A percentile compares a stretch with the other conserved stretches of the same genome.
These are phyloP conservation scores for Dendropsophus ebraccatus DNA, from an alignment of 2,113 vertebrate species.

Conservation along the genomic window DNA sequence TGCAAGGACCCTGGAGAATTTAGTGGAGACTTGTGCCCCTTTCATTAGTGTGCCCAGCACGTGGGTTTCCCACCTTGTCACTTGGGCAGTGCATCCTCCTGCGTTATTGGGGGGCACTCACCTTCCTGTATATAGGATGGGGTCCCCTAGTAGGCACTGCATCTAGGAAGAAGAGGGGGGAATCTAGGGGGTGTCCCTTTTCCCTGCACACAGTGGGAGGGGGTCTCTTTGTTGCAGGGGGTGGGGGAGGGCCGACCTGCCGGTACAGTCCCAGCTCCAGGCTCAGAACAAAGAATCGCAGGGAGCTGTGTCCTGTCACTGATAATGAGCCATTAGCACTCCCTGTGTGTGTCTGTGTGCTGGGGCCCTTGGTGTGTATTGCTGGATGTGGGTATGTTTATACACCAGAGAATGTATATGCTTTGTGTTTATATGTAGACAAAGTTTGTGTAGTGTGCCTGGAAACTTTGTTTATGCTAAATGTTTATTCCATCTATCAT, in stretches of 20 bases:
- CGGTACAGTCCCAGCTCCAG: slow-evolving; percentile 63
- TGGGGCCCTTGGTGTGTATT: slow-evolving; percentile 20
- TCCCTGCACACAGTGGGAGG: slow-evolving; percentile 14
- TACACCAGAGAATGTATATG: background rate
- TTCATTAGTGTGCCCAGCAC: slow-evolving; percentile 12
- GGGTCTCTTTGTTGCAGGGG: slow-evolving; percentile 40
- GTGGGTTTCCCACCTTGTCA: slow-evolving; percentile 24
- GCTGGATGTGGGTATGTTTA: slow-evolving; percentile 16
- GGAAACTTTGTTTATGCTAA: background rate
- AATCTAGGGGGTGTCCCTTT: background rate
- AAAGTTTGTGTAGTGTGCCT: slow-evolving; percentile 13
- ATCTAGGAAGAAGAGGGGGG: background rate
- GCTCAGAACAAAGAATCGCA: slow-evolving; percentile 50
- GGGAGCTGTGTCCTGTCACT: slow-evolving; percentile 45
- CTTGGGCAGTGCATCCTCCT: background rate
- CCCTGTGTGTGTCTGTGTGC: background rate
- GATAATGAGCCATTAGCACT: slow-evolving; percentile 50
- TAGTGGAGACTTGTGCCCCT: background rate
- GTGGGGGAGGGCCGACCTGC: slow-evolving; percentile 43
- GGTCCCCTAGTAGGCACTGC: background rate
- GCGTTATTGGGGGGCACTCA: background rate
- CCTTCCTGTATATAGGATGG: background rate
- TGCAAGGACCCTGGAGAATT: background rate
- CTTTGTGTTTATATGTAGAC: slow-evolving; percentile 26
- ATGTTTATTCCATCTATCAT: background rate